Evolutionary conservation across 2,888 invertebrate species (phyloP), one percentile per base, ranked within the genome.

Genomic region (Brachyopa scutellaris): DNA sequence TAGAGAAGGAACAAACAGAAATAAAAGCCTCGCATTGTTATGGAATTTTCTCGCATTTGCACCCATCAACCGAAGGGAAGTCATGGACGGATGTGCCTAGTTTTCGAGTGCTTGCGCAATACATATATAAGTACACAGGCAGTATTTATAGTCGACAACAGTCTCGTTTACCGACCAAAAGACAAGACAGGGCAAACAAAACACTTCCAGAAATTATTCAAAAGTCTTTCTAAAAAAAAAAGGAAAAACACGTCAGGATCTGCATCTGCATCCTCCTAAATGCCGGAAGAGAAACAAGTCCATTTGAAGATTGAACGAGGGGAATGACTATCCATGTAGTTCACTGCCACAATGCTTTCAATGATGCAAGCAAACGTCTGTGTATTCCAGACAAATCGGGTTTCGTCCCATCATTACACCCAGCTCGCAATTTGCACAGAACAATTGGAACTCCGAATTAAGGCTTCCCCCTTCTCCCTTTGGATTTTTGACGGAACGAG

Each of bases 41-140:
- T 45, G 66, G 77, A 82, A 82, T 82, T 82, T 82, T 82, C 82
- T 82, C 82, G 77, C 82, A 77, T 82, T 73, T 67, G 49, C 59
- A 36, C 21, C 21, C 36, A 45, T 51, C 53, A 17, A 47, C 62
- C 33, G n/a, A 47, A 40, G 49, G 51, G 17, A 51, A 49, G 40
- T 61, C 38, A 33, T 31, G 57, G 13, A 3, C 36, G 36, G 33
- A 42, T 38, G 61, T 55, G 23, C 21, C 69, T 42, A 59, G 59
- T 47, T 61, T 61, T 53, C 2, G 36, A 79, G 73, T 66, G 33
- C 45, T 29, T 47, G 23, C 31, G 23, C n/a, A 47, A 45, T 61
- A 53, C 51, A 21, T 42, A 42, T 47, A 62, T 17, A 80, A 7
- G 7, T 17, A 38, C 33, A 51, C 13, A 31, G 8, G 1, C 15